phyloP scores from a whole-genome alignment of 2,888 invertebrate genomes.

The Metopia argyrocephala region DNA sequence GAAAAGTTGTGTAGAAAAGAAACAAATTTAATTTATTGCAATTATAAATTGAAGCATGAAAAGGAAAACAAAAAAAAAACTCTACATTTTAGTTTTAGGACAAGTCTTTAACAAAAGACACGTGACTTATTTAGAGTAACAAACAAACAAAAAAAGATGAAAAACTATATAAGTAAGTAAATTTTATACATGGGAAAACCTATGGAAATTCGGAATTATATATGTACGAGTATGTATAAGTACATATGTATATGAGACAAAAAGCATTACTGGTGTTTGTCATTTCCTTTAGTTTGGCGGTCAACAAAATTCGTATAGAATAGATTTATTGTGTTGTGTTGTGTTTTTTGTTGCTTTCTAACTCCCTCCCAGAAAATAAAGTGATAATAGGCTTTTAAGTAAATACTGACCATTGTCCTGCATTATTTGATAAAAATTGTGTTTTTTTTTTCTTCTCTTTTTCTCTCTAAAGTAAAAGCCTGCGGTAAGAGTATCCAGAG shows the following conservation, averaged over 20 bases:
- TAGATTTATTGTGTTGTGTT: background rate
- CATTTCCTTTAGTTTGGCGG: constrained; percentile 64
- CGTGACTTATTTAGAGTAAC: constrained; percentile 50
- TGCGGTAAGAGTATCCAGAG: constrained; percentile 53
- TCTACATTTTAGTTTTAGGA: constrained; percentile 26
- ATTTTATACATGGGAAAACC: background rate
- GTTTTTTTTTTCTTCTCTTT: constrained; percentile 34
- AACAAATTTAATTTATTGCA: constrained; percentile 62
- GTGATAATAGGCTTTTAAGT: constrained; percentile 69
- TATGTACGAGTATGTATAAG: background rate
- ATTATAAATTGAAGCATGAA: constrained; percentile 61
- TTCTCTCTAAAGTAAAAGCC: constrained; percentile 29
- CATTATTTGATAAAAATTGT: constrained; percentile 59
- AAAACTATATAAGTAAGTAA: background rate
- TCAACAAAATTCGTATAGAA: constrained; percentile 69
- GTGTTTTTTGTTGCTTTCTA: constrained; percentile 10
- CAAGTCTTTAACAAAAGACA: constrained; percentile 55
- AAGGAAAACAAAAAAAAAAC: too few relatives aligned
- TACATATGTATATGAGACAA: constrained; percentile 55
- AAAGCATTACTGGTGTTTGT: constrained; percentile 57
- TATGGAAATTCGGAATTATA: too few relatives aligned
- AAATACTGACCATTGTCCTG: constrained; percentile 68
- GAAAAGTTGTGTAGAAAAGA: constrained; percentile 37
- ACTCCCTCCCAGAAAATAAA: constrained; percentile 29
- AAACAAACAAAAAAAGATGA: constrained; percentile 25